Evolutionary conservation across 2,797 vertebrate genomes (phyloP).

Genomic region (Phoeniculus purpureus): DNA sequence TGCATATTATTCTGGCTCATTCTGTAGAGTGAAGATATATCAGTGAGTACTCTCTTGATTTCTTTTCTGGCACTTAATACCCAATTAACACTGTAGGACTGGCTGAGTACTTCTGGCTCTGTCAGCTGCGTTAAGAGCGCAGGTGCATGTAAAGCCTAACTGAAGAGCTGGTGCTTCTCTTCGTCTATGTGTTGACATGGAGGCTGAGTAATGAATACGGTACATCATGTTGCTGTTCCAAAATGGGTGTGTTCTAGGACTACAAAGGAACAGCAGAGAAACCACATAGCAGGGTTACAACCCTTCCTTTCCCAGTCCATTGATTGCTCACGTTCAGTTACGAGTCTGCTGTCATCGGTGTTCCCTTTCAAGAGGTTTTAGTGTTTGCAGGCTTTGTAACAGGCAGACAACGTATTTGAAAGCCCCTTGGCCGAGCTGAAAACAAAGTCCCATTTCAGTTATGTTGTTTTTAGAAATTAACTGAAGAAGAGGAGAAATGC

Average conservation of each 20-base stretch:
- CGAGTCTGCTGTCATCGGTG: not conserved
- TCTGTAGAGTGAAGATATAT: no score
- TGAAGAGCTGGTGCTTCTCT: not conserved
- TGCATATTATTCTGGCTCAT: no score
- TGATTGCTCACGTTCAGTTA: not conserved
- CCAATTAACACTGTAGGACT: no score
- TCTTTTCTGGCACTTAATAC: no score
- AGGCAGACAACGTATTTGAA: not conserved
- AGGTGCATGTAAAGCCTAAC: not conserved
- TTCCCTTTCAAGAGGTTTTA: not conserved
- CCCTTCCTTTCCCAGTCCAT: not conserved
- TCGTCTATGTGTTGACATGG: not conserved
- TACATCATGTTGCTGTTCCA: not conserved
- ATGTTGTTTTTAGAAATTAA: not conserved
- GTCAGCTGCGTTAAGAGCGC: not conserved
- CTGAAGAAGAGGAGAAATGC: not conserved
- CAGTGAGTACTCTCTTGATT: no score
- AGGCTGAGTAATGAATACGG: not conserved
- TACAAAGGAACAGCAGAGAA: not conserved
- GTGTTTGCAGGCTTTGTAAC: not conserved
- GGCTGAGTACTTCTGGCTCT: not conserved
- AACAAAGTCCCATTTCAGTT: slow-evolving; percentile 2
- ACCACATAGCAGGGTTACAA: not conserved
- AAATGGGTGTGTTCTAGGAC: not conserved
- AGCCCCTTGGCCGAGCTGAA: not conserved